Conservation (phyloP, 2,797 vertebrate genomes). For the Allobates femoralis region DNA sequence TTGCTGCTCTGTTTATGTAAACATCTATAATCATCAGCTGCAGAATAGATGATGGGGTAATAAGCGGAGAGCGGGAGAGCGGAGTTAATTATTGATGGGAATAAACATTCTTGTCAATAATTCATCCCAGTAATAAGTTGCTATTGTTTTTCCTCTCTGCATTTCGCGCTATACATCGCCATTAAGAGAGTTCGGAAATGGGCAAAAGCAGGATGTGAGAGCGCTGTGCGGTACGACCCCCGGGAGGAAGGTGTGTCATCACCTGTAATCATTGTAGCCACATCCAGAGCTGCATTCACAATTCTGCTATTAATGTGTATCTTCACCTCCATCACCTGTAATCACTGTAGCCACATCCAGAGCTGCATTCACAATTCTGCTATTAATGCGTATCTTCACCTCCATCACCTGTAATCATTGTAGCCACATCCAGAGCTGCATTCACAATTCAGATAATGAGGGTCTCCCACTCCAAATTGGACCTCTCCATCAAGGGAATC, state of each 20-base stretch:
- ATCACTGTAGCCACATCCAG: no score
- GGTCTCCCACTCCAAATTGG: no score
- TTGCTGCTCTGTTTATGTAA: conserved; percentile 34
- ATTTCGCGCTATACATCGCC: conserved; percentile 19
- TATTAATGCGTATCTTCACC: no score
- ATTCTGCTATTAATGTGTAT: no score
- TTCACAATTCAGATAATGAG: neutral
- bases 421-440: neutral
- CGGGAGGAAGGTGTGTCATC: no score
- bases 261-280: no score
- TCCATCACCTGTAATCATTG: neutral
- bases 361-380: no score
- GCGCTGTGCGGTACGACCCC: neutral
- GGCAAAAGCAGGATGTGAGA: neutral
- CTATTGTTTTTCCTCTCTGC: conserved; percentile 40
- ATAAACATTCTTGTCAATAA: conserved; percentile 54
- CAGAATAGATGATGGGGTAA: conserved; percentile 33
- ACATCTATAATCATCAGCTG: conserved; percentile 28
- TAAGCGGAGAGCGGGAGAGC: conserved; percentile 21
- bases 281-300: no score
- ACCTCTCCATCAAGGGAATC: no score
- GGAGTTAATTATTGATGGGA: conserved; percentile 55
- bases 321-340: no score
- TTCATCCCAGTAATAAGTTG: conserved; percentile 34
- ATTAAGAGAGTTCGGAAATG: neutral